Evolutionary conservation across 2,113 vertebrate species (phyloP).

Genomic region (Cryptomyrus ogoouensis): DNA sequence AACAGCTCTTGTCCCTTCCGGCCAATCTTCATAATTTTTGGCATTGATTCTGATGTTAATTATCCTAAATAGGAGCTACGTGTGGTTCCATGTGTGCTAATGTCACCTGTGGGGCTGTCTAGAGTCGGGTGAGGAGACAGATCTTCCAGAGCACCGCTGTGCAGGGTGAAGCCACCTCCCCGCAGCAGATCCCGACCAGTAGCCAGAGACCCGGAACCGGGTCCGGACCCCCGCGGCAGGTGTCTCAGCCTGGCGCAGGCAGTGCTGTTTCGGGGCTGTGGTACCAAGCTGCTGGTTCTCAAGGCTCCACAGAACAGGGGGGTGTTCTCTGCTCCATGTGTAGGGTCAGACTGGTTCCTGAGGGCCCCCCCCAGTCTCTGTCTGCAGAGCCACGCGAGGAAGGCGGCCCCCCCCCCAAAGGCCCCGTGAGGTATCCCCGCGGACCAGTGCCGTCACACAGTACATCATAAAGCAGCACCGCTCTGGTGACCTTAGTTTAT

Average conservation of each 20-base stretch:
- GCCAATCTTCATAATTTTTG: not conserved
- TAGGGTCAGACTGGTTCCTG: not conserved
- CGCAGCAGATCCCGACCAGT: not conserved
- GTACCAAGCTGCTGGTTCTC: not conserved
- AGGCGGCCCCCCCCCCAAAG: no score
- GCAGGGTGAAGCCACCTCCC: not conserved
- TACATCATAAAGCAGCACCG: not conserved
- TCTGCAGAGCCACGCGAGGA: not conserved
- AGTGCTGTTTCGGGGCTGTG: not conserved
- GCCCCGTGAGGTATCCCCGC: not conserved
- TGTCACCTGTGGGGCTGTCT: not conserved
- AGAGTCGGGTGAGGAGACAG: constrained; percentile 26
- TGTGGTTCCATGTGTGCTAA: not conserved
- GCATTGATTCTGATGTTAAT: not conserved
- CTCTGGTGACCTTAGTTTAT: not conserved
- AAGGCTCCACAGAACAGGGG: not conserved
- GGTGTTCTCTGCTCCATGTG: not conserved
- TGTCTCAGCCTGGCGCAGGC: constrained; percentile 1
- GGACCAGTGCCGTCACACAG: not conserved
- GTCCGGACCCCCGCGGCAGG: not conserved
- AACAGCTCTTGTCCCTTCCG: no score
- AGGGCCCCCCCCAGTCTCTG: not conserved
- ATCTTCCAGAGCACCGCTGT: constrained; percentile 18
- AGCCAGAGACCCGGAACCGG: not conserved
- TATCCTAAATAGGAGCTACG: not conserved